These are phyloP conservation scores for Gallinago media DNA, from an alignment of 2,113 vertebrate species.

Conservation along the genomic window DNA sequence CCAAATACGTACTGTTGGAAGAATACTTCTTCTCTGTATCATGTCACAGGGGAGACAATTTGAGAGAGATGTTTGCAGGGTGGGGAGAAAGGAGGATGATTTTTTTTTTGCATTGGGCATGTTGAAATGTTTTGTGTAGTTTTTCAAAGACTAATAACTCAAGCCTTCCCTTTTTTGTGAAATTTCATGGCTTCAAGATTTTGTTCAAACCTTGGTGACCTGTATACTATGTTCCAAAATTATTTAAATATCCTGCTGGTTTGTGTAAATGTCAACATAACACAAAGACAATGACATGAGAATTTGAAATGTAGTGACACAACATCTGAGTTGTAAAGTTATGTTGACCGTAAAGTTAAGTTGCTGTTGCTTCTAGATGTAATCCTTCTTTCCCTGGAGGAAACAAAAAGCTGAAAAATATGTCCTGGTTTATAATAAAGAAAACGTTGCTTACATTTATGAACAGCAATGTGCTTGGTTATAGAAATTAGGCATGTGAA, in stretches of 20 bases:
- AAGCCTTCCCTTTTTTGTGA: not conserved
- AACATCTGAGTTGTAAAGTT: not conserved
- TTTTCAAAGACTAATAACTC: not conserved
- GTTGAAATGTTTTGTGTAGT: not conserved
- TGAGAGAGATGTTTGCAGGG: not conserved
- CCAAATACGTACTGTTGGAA: not conserved
- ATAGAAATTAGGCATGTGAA: not conserved
- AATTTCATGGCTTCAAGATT: not conserved
- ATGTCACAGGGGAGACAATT: not conserved
- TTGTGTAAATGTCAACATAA: not conserved
- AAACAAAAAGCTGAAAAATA: not conserved
- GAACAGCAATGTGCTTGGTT: not conserved
- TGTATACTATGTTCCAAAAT: not conserved
- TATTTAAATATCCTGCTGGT: not conserved
- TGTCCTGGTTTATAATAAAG: not conserved
- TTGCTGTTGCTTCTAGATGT: not conserved
- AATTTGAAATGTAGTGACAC: not conserved
- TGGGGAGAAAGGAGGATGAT: rapidly evolving
- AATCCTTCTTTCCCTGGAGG: not conserved
- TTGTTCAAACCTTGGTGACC: not conserved
- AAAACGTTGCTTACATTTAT: not conserved
- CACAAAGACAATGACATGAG: not conserved
- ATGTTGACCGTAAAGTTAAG: not conserved
- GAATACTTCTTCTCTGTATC: not conserved
- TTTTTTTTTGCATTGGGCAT: not conserved